Evolutionary conservation across 1,140 invertebrate species (phyloP).

Genomic region (Drosophila melanica): DNA sequence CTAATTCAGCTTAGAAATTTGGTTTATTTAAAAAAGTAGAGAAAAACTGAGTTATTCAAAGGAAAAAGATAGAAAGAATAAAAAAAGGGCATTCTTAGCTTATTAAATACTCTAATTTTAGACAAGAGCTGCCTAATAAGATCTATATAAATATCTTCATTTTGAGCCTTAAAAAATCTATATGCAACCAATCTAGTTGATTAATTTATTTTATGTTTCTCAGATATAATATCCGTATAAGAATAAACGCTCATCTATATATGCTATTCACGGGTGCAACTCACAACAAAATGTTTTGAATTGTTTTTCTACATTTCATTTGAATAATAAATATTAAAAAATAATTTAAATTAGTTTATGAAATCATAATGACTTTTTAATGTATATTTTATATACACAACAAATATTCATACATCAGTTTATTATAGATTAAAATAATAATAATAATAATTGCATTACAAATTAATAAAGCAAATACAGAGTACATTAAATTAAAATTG

Average conservation of each 20-base stretch:
- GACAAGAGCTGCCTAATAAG: no score
- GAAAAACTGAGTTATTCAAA: neutral
- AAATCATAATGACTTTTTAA: slow-evolving; percentile 75
- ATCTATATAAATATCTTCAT: no score
- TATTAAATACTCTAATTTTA: no score
- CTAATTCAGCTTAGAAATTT: slow-evolving; percentile 16
- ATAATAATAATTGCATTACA: slow-evolving; percentile 69
- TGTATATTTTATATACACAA: slow-evolving; percentile 83
- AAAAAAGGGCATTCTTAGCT: neutral
- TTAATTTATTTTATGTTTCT: neutral
- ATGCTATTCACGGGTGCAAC: neutral
- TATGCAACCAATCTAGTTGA: no score
- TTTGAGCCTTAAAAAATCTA: no score
- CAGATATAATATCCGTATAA: neutral
- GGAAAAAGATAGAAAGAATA: neutral
- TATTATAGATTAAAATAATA: slow-evolving; percentile 72
- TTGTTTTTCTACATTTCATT: no score
- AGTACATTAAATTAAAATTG: slow-evolving; percentile 48
- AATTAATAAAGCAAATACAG: slow-evolving; percentile 78
- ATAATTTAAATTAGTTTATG: slow-evolving; percentile 29
- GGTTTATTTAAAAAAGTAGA: neutral
- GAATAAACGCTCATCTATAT: slow-evolving; percentile 1
- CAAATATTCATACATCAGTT: slow-evolving; percentile 68
- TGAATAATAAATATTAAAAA: slow-evolving; percentile 24
- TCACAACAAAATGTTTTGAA: neutral